A percentile compares a stretch with the other conserved stretches of the same genome.
These are phyloP conservation scores for Dicaeum eximium DNA, from an alignment of 2,113 vertebrate genomes.

Conservation along the genomic window DNA sequence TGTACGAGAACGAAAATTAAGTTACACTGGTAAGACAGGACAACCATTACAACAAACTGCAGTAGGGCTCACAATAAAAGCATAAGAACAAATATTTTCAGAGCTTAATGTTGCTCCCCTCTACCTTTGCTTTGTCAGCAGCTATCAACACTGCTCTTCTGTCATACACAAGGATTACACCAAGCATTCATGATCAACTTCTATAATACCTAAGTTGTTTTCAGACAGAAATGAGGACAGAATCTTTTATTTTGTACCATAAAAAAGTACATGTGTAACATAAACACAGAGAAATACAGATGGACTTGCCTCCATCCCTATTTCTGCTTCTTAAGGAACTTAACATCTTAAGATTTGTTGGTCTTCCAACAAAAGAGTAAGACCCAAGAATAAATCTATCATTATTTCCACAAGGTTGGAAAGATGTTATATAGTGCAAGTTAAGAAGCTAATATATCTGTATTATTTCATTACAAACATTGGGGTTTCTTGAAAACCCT, in stretches of 20 bases:
- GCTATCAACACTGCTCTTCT: background rate
- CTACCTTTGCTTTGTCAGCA: background rate
- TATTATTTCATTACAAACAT: background rate
- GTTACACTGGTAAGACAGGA: background rate
- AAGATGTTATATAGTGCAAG: background rate
- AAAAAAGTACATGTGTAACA: background rate
- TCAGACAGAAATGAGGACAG: background rate
- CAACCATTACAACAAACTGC: background rate
- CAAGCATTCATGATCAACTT: background rate
- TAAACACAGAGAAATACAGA: background rate
- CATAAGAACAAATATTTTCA: background rate
- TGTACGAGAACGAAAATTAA: background rate
- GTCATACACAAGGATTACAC: background rate
- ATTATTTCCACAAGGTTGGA: background rate
- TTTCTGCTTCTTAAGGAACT: background rate
- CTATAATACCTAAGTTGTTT: background rate
- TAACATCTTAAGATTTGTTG: background rate
- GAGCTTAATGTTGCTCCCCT: background rate
- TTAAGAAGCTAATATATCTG: background rate
- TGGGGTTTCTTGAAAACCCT: background rate
- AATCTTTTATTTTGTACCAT: background rate
- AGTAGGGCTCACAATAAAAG: background rate
- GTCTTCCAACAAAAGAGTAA: background rate
- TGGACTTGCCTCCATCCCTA: background rate
- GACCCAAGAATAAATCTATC: background rate